These are phyloP conservation scores for Drosophila cracens DNA, from an alignment of 2,888 invertebrate species.

Conservation along the genomic window DNA sequence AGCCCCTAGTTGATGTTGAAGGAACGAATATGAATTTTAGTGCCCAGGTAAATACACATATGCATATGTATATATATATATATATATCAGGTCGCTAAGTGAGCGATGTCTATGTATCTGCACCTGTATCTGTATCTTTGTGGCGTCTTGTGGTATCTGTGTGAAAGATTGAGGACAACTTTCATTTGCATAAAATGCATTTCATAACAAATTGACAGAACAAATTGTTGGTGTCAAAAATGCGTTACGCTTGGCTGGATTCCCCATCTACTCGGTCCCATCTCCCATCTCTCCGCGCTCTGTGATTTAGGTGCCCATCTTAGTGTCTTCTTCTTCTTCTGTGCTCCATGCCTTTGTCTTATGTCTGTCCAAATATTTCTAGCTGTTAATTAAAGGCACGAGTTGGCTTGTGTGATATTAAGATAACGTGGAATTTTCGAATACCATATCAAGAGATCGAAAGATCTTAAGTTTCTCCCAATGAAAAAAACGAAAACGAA, in stretches of 20 bases:
- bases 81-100: slow-evolving; percentile 18
- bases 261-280: neutral
- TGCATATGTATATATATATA: neutral
- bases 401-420: slow-evolving; percentile 61
- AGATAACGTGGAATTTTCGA: slow-evolving; percentile 52
- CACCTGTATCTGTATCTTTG: slow-evolving; percentile 7
- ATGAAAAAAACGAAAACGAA: neutral
- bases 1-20: slow-evolving; percentile 1
- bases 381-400: slow-evolving; percentile 77
- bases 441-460: neutral
- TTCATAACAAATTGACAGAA: slow-evolving; percentile 65
- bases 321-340: neutral
- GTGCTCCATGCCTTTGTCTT: slow-evolving; percentile 34
- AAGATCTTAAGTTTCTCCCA: neutral
- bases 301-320: slow-evolving; percentile 47
- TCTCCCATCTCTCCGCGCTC: neutral
- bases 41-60: slow-evolving; percentile 5
- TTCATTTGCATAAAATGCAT: slow-evolving; percentile 75
- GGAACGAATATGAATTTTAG: slow-evolving; percentile 22
- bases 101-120: slow-evolving; percentile 1
- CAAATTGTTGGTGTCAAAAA: slow-evolving; percentile 77
- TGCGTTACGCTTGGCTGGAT: slow-evolving; percentile 20
- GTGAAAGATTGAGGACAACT: slow-evolving; percentile 67
- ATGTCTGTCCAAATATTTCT: slow-evolving; percentile 73
- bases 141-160: slow-evolving; percentile 18